Evolutionary conservation across 1,140 invertebrate species (phyloP), one percentile per base, ranked within the genome.

Genomic region (Drosophila novamexicana): DNA sequence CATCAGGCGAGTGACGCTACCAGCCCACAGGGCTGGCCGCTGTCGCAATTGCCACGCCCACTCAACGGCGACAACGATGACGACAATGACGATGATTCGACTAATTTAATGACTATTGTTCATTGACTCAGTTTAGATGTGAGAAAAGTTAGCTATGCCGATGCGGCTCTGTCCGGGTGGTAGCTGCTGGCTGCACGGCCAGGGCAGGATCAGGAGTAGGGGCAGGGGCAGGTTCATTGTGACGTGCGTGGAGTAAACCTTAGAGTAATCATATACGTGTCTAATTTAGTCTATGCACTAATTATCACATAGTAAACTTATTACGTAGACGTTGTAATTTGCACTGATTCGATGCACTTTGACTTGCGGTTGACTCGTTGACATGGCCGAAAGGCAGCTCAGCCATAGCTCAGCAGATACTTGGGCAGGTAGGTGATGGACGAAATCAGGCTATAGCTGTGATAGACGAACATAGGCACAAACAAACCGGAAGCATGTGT

Each of bases 301-400:
- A 83, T 89, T 89, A 89, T 89, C 84, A 89, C 84, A 89, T 79
- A 89, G 84, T 81, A 89, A 89, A 75, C 84, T 84, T 89, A 81
- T 73, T 68, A 47, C 63, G 56, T 84, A 89, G 67, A 42, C 50
- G 54, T 63, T 68, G 52, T 42, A 69, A 62, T 62, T 80, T 82
- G 76, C 66, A 69, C 71, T 88, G 52, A 63, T 66, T 79, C 63
- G 65, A 70, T 75, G 67, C 34, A 76, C 67, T 76, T 73, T 86
- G 79, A 79, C 72, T 82, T 54, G 65, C 62, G 61, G 32, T 66
- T 75, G 78, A 75, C 69, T 68, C 22, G n/a, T 53, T 62, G 47
- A 50, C 54, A 5, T 47, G 56, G 6, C 44, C 18, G 9, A 34
- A 40, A 49, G 9, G 18, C 29, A 1, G 5, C 4, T 91, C 70